Conservation (phyloP, 2,113 vertebrate species). For the Thinocorus orbignyianus region DNA sequence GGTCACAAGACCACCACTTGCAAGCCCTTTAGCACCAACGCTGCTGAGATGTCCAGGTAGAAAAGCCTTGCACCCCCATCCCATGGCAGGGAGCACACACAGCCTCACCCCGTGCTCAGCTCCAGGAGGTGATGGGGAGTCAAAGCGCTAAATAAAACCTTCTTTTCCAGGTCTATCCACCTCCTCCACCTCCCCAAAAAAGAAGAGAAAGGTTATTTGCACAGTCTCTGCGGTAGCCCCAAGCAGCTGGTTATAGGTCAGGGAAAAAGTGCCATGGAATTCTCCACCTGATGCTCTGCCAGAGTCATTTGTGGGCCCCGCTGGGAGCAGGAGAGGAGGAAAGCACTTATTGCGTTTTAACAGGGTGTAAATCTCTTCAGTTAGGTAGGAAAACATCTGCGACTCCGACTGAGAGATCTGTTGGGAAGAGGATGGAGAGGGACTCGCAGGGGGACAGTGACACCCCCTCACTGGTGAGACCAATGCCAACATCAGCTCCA, state of each 20-base stretch:
- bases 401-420: not conserved
- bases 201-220: not conserved
- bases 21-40: not conserved
- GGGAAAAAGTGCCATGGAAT: slow-evolving; percentile 1
- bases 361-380: slow-evolving; percentile 15
- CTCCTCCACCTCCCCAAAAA: not conserved
- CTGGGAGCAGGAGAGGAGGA: not conserved
- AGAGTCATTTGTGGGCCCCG: not conserved
- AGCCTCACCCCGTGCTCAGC: too few species aligned
- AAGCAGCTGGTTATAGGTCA: not conserved
- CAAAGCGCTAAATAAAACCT: not conserved
- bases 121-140: not conserved
- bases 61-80: rapidly evolving
- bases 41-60: rapidly evolving
- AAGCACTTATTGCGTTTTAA: not conserved
- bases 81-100: rapidly evolving
- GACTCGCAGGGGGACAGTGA: not conserved
- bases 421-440: not conserved
- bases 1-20: not conserved
- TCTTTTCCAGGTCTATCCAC: not conserved
- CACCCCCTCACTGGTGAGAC: rapidly evolving
- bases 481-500: too few species aligned
- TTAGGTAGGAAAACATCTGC: slow-evolving; percentile 5
- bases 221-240: not conserved
- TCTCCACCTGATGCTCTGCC: slow-evolving; percentile 40